phyloP scores from a whole-genome alignment of 2,113 vertebrate species.

The Alethe castanea region DNA sequence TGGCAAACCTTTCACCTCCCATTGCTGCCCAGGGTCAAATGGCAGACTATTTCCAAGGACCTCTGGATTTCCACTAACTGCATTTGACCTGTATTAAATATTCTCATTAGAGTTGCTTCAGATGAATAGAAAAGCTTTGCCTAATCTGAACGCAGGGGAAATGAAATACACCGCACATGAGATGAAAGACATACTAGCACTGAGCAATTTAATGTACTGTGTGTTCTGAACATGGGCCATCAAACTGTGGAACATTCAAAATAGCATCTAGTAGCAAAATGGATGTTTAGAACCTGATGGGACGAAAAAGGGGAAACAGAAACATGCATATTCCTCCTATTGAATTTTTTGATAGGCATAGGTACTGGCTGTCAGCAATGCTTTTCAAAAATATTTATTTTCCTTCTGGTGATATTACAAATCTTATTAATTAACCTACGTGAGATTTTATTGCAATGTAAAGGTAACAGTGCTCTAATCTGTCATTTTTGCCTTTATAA shows the following conservation, averaged over 20 bases:
- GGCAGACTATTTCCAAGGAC: constrained; percentile 51
- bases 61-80: constrained; percentile 61
- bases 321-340: background rate
- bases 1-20: constrained; percentile 24
- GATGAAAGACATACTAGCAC: constrained; percentile 64
- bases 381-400: constrained; percentile 41
- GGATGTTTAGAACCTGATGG: constrained; percentile 42
- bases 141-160: constrained; percentile 74
- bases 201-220: constrained; percentile 41
- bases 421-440: constrained; percentile 23
- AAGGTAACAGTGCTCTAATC: constrained; percentile 12
- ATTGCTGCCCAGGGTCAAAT: constrained; percentile 4
- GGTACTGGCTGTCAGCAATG: background rate
- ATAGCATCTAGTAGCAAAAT: constrained; percentile 38
- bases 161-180: constrained; percentile 56
- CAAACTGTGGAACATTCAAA: constrained; percentile 35
- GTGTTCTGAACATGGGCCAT: constrained; percentile 39
- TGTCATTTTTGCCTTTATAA: constrained; percentile 6
- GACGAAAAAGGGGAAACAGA: constrained; percentile 21
- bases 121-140: constrained; percentile 76
- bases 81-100: constrained; percentile 78
- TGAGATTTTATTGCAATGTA: background rate
- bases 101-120: constrained; percentile 77
- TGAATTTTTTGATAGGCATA: constrained; percentile 6
- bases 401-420: background rate